Conservation (phyloP, 2,888 invertebrate genomes). For the Rotaria socialis region DNA sequence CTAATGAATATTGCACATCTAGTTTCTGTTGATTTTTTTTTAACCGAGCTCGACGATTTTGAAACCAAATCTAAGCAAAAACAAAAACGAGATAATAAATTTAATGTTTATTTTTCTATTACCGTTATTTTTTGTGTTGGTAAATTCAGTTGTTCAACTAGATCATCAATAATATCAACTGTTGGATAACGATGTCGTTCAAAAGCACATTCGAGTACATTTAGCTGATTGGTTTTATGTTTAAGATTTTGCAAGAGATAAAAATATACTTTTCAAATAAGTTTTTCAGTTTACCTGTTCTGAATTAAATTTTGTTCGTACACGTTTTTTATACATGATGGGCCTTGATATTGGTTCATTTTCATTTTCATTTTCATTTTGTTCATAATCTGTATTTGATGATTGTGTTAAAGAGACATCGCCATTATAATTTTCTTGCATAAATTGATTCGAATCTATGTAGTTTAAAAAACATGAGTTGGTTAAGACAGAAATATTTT, state of each 20-base stretch:
- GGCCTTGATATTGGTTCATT: background rate
- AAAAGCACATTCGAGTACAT: background rate
- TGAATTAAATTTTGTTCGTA: background rate
- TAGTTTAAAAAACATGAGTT: too few species aligned
- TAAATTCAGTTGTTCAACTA: constrained; percentile 1
- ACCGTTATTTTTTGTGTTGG: background rate
- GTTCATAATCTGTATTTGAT: background rate
- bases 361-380: background rate
- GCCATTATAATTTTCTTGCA: background rate
- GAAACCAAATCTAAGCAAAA: background rate
- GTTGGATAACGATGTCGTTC: background rate
- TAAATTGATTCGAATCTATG: background rate
- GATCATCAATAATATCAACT: background rate
- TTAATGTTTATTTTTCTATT: background rate
- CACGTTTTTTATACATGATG: background rate
- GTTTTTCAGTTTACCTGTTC: background rate
- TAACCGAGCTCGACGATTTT: constrained; percentile 1
- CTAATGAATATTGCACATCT: background rate
- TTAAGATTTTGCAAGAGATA: too few species aligned
- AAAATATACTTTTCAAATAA: background rate
- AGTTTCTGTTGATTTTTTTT: background rate
- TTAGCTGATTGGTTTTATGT: background rate
- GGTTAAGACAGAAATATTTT: too few species aligned
- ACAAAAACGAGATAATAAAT: background rate
- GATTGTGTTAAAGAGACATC: background rate